Percentiles rank a stretch among this genome's conserved stretches.
phyloP scores from a whole-genome alignment of 2,113 vertebrate genomes.

The Calidris pygmaea region DNA sequence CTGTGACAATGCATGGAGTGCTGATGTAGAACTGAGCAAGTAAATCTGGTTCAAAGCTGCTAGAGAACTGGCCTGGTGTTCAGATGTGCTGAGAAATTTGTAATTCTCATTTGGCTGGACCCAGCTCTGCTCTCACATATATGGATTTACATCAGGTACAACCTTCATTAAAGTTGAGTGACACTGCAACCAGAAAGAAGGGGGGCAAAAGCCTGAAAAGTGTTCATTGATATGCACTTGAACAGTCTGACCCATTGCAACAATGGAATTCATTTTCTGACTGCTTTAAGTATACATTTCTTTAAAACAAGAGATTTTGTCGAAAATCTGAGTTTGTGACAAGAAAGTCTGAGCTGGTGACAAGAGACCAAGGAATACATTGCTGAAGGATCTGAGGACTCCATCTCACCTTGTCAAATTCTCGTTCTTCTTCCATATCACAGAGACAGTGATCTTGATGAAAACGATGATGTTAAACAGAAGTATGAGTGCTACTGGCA shows the following conservation, averaged over 20 bases:
- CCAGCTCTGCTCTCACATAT: neutral
- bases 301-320: neutral
- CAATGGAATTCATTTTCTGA: neutral
- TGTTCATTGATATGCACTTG: neutral
- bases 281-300: neutral
- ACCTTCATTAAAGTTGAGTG: neutral
- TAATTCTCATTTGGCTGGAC: neutral
- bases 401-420: slow-evolving; percentile 48
- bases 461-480: slow-evolving; percentile 63
- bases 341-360: neutral
- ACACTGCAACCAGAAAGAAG: neutral
- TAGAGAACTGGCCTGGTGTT: neutral
- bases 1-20: neutral
- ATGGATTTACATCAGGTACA: neutral
- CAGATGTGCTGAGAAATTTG: neutral
- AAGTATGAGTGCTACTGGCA: slow-evolving; percentile 67
- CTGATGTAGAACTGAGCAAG: neutral
- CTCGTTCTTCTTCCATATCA: slow-evolving; percentile 46
- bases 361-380: neutral
- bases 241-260: neutral
- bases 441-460: slow-evolving; percentile 43
- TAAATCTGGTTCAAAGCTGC: neutral
- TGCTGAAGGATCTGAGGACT: neutral
- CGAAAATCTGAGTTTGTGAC: neutral
- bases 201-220: neutral